These are phyloP conservation scores for Chelonus insularis DNA, from an alignment of 1,140 invertebrate genomes.

Conservation along the genomic window DNA sequence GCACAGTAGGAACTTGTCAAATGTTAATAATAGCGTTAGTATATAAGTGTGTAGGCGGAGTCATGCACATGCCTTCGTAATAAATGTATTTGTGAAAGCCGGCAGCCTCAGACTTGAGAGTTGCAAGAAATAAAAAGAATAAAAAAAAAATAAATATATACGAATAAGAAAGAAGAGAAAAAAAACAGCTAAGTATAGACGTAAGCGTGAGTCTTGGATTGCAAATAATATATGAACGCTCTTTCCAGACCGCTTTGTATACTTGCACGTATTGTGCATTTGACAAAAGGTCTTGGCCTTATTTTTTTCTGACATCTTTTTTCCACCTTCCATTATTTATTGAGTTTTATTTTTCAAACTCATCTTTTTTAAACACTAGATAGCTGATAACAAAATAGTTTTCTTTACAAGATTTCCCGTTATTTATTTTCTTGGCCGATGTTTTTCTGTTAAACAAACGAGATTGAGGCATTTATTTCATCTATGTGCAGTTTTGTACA, in stretches of 20 bases:
- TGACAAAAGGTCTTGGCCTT: conserved; percentile 10
- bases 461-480: too few relatives aligned
- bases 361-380: too few relatives aligned
- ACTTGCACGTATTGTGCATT: not conserved
- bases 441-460: too few relatives aligned
- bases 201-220: not conserved
- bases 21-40: too few relatives aligned
- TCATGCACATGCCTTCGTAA: conserved; percentile 10
- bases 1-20: too few relatives aligned
- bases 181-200: not conserved
- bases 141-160: conserved; percentile 5
- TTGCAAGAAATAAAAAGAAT: conserved; percentile 5
- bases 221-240: conserved; percentile 1
- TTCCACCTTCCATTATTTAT: not conserved
- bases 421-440: too few relatives aligned
- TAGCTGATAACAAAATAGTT: too few relatives aligned
- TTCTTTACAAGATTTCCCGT: too few relatives aligned
- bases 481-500: too few relatives aligned
- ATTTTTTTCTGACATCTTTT: not conserved
- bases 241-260: conserved; percentile 4
- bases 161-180: not conserved
- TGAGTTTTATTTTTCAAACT: not conserved
- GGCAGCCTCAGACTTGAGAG: too few relatives aligned
- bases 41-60: not conserved
- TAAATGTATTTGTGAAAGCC: conserved; percentile 16